These are phyloP conservation scores for Smittia aterrima DNA, from an alignment of 2,888 invertebrate species.

Conservation along the genomic window DNA sequence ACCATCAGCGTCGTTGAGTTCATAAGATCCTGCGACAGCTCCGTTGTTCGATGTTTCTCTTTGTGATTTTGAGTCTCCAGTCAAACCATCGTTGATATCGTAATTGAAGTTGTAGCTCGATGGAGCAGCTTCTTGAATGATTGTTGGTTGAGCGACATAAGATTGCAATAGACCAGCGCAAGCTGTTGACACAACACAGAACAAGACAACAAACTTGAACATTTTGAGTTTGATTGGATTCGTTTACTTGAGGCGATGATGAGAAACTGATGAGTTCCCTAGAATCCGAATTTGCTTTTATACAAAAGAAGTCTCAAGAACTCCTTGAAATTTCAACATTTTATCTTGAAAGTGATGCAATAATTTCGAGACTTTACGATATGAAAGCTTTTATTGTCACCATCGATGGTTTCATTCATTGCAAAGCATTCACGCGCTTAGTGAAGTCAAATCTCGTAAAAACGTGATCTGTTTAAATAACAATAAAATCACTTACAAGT, in stretches of 20 bases:
- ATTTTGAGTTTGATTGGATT: background rate
- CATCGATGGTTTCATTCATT: too few species aligned
- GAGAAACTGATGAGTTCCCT: background rate
- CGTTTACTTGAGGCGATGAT: background rate
- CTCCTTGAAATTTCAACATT: too few species aligned
- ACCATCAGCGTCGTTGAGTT: constrained; percentile 36
- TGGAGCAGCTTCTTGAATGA: background rate
- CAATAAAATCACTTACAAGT: too few species aligned
- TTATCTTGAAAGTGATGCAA: too few species aligned
- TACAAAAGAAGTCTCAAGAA: too few species aligned
- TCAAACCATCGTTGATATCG: constrained; percentile 37
- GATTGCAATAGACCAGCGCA: background rate
- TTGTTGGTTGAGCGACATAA: background rate
- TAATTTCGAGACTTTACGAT: too few species aligned
- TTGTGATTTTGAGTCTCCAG: constrained; percentile 28
- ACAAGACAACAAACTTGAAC: background rate
- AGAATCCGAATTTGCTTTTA: too few species aligned
- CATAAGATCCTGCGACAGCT: constrained; percentile 23
- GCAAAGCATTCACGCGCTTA: too few species aligned
- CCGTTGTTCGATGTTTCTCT: constrained; percentile 9
- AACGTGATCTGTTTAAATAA: too few species aligned
- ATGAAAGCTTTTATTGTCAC: too few species aligned
- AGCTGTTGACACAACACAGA: background rate
- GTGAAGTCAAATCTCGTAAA: too few species aligned
- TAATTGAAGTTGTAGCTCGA: constrained; percentile 39